A percentile compares a stretch with the other conserved stretches of the same genome.
These are phyloP conservation scores for Ennomos quercinarius DNA, from an alignment of 2,888 invertebrate species.

Conservation along the genomic window DNA sequence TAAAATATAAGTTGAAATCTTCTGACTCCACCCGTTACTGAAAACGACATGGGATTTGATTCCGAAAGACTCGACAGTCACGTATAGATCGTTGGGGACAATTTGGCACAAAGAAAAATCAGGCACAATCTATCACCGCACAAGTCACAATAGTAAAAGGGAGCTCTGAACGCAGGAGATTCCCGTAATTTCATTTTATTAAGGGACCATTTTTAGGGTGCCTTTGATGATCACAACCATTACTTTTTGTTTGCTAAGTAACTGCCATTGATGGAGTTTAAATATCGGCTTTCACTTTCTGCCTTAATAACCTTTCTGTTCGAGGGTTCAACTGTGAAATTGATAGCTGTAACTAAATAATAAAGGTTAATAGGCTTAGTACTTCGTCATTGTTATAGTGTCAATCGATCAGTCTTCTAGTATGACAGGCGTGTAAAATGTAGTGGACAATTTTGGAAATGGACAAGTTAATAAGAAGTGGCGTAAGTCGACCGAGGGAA, in stretches of 20 bases:
- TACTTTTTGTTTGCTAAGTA: conserved; percentile 24
- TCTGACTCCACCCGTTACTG: not conserved
- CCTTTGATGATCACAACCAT: conserved; percentile 19
- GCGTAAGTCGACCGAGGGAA: too few relatives aligned
- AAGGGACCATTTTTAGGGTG: conserved; percentile 20
- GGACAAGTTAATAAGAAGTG: too few relatives aligned
- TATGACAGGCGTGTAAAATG: conserved; percentile 4
- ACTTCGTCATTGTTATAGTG: conserved; percentile 24
- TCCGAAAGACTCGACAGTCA: conserved; percentile 20
- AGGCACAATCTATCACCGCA: conserved; percentile 36
- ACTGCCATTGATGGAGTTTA: conserved; percentile 17
- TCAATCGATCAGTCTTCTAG: conserved; percentile 14
- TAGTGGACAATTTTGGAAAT: too few relatives aligned
- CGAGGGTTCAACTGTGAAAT: conserved; percentile 18
- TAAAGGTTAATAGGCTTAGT: conserved; percentile 15
- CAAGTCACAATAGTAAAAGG: conserved; percentile 34
- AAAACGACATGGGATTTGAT: conserved; percentile 18
- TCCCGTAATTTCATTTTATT: conserved; percentile 31
- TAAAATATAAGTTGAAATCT: not conserved
- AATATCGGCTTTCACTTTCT: conserved; percentile 13
- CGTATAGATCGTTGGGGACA: conserved; percentile 33
- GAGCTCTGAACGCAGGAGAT: conserved; percentile 29
- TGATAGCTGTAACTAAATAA: conserved; percentile 25
- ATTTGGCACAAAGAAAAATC: conserved; percentile 42
- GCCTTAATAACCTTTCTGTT: conserved; percentile 6